Conservation (phyloP, 2,113 vertebrate species). For the Lutjanus erythropterus region DNA sequence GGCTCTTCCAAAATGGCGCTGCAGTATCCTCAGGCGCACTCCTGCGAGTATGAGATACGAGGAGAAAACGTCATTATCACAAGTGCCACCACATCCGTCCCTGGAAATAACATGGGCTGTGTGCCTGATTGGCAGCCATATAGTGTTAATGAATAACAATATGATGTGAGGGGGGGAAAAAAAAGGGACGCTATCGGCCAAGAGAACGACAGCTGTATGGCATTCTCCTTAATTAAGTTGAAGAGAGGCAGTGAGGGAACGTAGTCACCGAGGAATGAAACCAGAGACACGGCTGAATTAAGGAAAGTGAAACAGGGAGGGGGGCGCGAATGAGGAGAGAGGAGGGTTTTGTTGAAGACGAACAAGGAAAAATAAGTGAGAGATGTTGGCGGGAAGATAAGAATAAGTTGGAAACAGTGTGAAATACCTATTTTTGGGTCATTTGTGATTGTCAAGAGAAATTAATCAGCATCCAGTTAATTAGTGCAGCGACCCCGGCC, state of each 20-base stretch:
- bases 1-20: slow-evolving; percentile 60
- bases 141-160: slow-evolving; percentile 81
- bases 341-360: slow-evolving; percentile 20
- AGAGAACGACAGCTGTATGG: slow-evolving; percentile 73
- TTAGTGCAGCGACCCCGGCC: slow-evolving; percentile 50
- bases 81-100: slow-evolving; percentile 68
- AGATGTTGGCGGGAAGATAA: slow-evolving; percentile 15
- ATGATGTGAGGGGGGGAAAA: slow-evolving; percentile 47
- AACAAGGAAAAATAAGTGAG: slow-evolving; percentile 27
- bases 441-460: slow-evolving; percentile 44
- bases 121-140: slow-evolving; percentile 77
- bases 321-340: slow-evolving; percentile 5
- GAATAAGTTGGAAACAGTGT: slow-evolving; percentile 39
- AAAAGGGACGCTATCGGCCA: slow-evolving; percentile 60
- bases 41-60: slow-evolving; percentile 73
- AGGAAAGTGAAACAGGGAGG: slow-evolving; percentile 17
- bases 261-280: slow-evolving; percentile 48
- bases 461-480: slow-evolving; percentile 78
- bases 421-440: slow-evolving; percentile 57
- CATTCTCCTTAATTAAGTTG: slow-evolving; percentile 80
- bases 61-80: slow-evolving; percentile 70
- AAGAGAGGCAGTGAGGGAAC: slow-evolving; percentile 66
- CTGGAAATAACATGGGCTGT: slow-evolving; percentile 71
- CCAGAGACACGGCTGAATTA: slow-evolving; percentile 48
- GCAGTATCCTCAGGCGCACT: slow-evolving; percentile 56